Evolutionary conservation across 2,113 vertebrate species (phyloP).

Genomic region (Chloropsis hardwickii): DNA sequence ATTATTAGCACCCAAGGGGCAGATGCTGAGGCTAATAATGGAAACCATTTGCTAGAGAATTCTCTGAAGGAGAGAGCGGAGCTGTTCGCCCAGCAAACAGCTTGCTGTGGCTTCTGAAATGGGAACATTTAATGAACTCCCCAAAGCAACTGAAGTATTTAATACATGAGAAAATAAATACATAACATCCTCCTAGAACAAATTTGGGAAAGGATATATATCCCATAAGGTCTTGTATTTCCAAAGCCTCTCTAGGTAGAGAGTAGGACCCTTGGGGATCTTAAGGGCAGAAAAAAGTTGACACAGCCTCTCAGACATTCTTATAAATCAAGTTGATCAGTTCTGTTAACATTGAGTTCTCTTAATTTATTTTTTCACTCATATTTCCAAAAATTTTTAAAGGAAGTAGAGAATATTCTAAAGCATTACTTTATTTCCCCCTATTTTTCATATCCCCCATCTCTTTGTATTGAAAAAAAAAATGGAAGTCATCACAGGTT

Average conservation of each 20-base stretch:
- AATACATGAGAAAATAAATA: constrained; percentile 39
- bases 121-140: constrained; percentile 27
- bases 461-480: background rate
- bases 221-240: background rate
- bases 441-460: background rate
- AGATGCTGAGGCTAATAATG: constrained; percentile 29
- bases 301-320: background rate
- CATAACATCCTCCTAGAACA: background rate
- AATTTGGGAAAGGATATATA: background rate
- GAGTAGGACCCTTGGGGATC: background rate
- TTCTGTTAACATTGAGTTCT: background rate
- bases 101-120: constrained; percentile 17
- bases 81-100: background rate
- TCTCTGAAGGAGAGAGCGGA: constrained; percentile 16
- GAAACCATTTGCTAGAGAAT: constrained; percentile 45
- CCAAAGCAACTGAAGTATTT: constrained; percentile 2
- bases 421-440: background rate
- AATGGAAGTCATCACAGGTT: background rate
- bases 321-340: background rate
- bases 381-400: background rate
- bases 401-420: background rate
- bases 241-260: background rate
- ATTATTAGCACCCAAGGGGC: constrained; percentile 31
- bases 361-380: background rate
- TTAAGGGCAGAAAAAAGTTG: background rate